Percentiles rank a stretch among this genome's conserved stretches.
phyloP scores from a whole-genome alignment of 2,113 vertebrate genomes.

The Salvelinus alpinus region DNA sequence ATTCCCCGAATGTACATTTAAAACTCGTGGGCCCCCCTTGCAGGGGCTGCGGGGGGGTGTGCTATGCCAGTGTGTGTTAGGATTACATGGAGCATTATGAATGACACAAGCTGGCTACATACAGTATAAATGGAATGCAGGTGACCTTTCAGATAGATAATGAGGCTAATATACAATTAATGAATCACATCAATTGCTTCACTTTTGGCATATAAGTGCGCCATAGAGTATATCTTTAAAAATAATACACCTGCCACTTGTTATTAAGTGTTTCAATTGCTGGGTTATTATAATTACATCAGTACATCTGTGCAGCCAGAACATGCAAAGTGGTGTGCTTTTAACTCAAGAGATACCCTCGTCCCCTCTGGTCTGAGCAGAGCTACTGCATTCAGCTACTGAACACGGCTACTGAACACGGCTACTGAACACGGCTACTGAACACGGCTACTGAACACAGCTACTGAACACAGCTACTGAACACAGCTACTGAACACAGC shows the following conservation, averaged over 20 bases:
- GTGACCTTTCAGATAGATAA: neutral
- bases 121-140: neutral
- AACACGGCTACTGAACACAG: conserved; percentile 13
- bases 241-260: neutral
- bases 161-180: neutral
- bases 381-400: neutral
- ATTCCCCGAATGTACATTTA: too few relatives aligned
- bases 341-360: neutral
- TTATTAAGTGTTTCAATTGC: neutral
- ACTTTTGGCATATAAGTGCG: neutral
- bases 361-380: neutral
- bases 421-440: neutral
- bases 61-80: too few relatives aligned
- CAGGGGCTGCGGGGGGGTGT: too few relatives aligned
- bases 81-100: neutral
- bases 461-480: neutral
- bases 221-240: neutral
- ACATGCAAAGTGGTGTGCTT: neutral
- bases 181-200: neutral
- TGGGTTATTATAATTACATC: neutral
- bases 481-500: conserved; percentile 2
- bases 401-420: neutral
- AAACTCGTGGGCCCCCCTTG: too few relatives aligned
- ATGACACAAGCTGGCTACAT: neutral
- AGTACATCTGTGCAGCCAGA: neutral